Evolutionary conservation across 2,113 vertebrate genomes (phyloP).

Genomic region (Pteropus alecto): DNA sequence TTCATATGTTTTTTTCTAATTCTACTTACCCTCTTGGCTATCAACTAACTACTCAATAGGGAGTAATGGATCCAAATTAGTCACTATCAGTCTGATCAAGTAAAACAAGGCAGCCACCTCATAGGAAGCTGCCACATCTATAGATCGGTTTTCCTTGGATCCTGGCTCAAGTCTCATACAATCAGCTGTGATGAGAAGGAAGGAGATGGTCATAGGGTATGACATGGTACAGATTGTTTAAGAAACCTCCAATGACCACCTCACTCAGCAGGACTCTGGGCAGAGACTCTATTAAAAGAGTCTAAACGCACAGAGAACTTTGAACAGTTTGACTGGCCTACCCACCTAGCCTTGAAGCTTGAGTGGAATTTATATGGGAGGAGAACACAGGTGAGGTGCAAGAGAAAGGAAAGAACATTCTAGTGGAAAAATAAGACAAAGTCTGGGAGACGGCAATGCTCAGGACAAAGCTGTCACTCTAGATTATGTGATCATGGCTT

Average conservation of each 20-base stretch:
- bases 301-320: too few relatives aligned
- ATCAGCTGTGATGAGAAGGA: background rate
- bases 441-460: background rate
- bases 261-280: background rate
- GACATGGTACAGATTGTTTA: background rate
- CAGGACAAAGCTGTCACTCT: background rate
- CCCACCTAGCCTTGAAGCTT: background rate
- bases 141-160: background rate
- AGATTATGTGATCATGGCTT: background rate
- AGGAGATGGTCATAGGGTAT: too few relatives aligned
- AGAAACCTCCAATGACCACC: background rate
- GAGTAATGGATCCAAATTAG: background rate
- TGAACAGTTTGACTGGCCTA: background rate
- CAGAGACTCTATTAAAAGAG: background rate
- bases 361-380: background rate
- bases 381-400: background rate
- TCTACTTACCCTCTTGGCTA: background rate
- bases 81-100: background rate
- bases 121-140: background rate
- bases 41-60: background rate
- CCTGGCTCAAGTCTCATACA: background rate
- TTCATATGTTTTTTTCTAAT: background rate
- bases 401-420: background rate
- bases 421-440: background rate
- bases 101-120: background rate